These are phyloP conservation scores for Phyllostomus hastatus DNA, from an alignment of 2,113 vertebrate genomes.

Conservation along the genomic window DNA sequence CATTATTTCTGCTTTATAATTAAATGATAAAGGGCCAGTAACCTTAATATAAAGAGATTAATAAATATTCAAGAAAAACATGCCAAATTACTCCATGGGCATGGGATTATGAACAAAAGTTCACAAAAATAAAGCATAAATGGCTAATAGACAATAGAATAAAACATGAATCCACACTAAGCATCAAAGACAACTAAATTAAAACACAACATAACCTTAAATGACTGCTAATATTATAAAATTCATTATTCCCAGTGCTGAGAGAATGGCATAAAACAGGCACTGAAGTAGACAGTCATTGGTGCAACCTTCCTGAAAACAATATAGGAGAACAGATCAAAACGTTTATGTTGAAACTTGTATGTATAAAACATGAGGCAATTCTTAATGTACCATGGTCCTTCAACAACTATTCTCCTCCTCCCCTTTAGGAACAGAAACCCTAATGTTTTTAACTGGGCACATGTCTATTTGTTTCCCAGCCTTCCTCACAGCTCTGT, in stretches of 20 bases:
- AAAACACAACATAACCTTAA: neutral
- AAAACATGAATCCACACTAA: neutral
- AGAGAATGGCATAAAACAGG: neutral
- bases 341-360: neutral
- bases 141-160: neutral
- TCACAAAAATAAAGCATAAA: slow-evolving; percentile 32
- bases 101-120: neutral
- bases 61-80: neutral
- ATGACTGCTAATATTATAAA: neutral
- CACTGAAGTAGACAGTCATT: neutral
- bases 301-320: neutral
- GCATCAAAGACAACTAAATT: slow-evolving; percentile 11
- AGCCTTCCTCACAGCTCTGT: neutral
- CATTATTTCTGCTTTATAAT: neutral
- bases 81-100: neutral
- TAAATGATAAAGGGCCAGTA: neutral
- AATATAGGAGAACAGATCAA: neutral
- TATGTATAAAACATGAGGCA: neutral
- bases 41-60: neutral
- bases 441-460: neutral
- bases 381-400: neutral
- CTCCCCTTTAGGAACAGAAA: neutral
- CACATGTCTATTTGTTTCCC: neutral
- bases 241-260: neutral
- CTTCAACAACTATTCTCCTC: neutral